Evolutionary conservation across 2,797 vertebrate genomes (phyloP), one percentile per base, ranked within the genome.

Genomic region (Sebastes hubbsi): DNA sequence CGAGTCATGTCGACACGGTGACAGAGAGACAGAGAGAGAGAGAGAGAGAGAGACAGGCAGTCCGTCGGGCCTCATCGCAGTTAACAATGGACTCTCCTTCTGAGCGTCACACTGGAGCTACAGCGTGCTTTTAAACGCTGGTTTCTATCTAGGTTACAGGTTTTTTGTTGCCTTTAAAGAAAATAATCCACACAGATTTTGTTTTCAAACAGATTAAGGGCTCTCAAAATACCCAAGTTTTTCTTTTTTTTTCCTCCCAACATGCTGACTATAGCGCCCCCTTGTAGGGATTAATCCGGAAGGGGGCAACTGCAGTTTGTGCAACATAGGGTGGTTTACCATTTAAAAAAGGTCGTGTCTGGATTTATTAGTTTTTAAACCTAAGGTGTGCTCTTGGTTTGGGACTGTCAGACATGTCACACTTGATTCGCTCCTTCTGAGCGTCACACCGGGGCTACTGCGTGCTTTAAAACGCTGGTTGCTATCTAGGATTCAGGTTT

Each of bases 1-100:
- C 5, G 64, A 61, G 71, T 71, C 71, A 38, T 2, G 61, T 42
- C 49, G 78, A 73, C 76, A 29, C 18, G 24, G 34, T 58, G 76
- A 58, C 83, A 16, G 46, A 49, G 18, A 8, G 25, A 25, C 3
- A 18, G 32, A 4, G 25, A 25, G 25, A 18, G 32, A 4, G 34
- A 12, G 0, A 36, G 0, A 12, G 11, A 4, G 4, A 18, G 13
- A 0, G 2, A 14, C 36, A 38, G 36, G 5, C 36, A 5, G 36
- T 6, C 36, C 52, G 77, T 30, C 83, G 70, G 93, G 93, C 94
- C 94, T 90, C 82, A 3, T 2, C 81, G 80, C 63, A 49, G 36
- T 83, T 84, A 91, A 94, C 92, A 94, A 95, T 91, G 90, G 93
- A 78, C 65, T 38, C 56, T 78, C 29, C 34, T 65, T 36, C 0